Evolutionary conservation across 1,140 invertebrate genomes (phyloP).

Genomic region (Cydia fagiglandana): DNA sequence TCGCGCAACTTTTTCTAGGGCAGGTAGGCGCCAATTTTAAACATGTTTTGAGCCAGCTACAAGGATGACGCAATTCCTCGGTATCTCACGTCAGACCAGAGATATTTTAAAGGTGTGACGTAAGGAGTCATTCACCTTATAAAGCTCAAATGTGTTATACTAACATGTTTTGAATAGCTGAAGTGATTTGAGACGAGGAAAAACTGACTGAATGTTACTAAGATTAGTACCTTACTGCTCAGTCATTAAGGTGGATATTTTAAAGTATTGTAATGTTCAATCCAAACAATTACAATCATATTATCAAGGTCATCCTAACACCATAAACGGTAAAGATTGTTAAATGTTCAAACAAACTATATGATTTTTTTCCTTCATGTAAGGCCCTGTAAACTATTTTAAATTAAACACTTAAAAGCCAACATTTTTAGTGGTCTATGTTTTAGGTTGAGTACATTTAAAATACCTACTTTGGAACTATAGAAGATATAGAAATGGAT

Average conservation of each 20-base stretch:
- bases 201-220: background rate
- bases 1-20: background rate
- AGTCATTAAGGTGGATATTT: conserved; percentile 7
- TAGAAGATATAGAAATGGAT: background rate
- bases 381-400: background rate
- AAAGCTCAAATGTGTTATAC: background rate
- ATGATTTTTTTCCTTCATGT: no score
- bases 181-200: background rate
- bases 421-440: no score
- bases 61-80: background rate
- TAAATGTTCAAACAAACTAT: no score
- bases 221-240: background rate
- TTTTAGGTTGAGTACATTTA: no score
- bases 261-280: background rate
- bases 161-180: background rate
- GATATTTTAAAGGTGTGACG: conserved; percentile 19
- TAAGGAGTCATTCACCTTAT: conserved; percentile 35
- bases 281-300: background rate
- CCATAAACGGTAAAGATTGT: background rate
- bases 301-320: background rate
- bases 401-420: no score
- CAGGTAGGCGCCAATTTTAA: background rate
- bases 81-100: conserved; percentile 11
- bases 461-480: background rate
- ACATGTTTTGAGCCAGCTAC: background rate